Conservation (phyloP, 2,888 invertebrate species). For the Metellina segmentata region DNA sequence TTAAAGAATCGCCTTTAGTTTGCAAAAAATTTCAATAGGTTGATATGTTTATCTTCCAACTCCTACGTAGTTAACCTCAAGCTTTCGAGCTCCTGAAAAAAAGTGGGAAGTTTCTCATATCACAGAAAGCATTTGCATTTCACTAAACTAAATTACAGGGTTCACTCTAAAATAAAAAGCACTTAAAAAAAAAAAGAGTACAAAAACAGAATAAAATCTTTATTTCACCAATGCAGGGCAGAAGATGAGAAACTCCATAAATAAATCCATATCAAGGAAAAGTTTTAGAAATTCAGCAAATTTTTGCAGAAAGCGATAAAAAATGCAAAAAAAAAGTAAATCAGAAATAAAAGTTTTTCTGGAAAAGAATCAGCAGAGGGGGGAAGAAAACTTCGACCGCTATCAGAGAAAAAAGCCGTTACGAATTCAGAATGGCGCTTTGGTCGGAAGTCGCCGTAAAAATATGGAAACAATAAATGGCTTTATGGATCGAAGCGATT, state of each 20-base stretch:
- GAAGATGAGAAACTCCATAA: constrained; percentile 1
- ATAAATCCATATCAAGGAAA: neutral
- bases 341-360: neutral
- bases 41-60: too few species aligned
- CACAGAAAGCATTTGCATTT: neutral
- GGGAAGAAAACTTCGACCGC: neutral
- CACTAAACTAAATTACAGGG: neutral
- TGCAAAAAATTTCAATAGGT: too few species aligned
- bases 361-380: neutral
- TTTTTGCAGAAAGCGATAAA: constrained; percentile 1
- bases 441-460: constrained; percentile 3
- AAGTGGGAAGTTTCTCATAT: too few species aligned
- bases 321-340: neutral
- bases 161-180: neutral
- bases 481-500: neutral
- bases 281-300: neutral
- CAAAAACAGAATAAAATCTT: neutral
- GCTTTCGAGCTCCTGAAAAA: too few species aligned
- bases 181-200: too few species aligned
- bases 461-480: constrained; percentile 35
- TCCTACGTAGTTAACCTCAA: too few species aligned
- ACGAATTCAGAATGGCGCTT: neutral
- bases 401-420: constrained; percentile 9
- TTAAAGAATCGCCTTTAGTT: too few species aligned
- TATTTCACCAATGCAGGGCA: neutral